Percentiles rank a stretch among this genome's conserved stretches.
These are phyloP conservation scores for Columbina picui DNA, from an alignment of 2,113 vertebrate genomes.

Conservation along the genomic window DNA sequence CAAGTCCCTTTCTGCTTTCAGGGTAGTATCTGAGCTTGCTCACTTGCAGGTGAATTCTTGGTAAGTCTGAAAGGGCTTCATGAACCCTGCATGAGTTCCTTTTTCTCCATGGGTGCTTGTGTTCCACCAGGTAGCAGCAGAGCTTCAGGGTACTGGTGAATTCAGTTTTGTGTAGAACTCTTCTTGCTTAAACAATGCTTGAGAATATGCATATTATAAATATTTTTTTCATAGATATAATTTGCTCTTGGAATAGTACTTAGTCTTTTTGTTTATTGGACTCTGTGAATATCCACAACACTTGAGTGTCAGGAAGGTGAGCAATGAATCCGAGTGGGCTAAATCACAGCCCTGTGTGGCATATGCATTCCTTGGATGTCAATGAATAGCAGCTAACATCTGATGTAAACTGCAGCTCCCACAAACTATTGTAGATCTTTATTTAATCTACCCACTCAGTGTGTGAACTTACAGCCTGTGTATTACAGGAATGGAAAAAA, in stretches of 20 bases:
- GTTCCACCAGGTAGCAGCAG: not conserved
- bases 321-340: not conserved
- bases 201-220: not conserved
- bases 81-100: rapidly evolving
- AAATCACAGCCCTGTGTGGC: not conserved
- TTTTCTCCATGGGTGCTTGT: not conserved
- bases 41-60: not conserved
- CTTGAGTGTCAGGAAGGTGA: not conserved
- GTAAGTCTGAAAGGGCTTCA: not conserved
- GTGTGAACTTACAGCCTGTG: slow-evolving; percentile 5
- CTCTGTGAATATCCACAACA: not conserved
- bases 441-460: slow-evolving; percentile 40
- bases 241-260: not conserved
- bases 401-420: not conserved
- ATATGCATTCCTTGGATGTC: not conserved
- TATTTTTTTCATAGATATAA: not conserved
- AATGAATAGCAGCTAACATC: slow-evolving; percentile 5
- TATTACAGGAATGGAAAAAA: not conserved
- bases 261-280: not conserved
- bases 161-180: not conserved
- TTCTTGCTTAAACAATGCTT: not conserved
- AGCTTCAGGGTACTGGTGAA: not conserved
- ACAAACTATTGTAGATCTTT: slow-evolving; percentile 32
- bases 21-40: not conserved
- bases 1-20: not conserved